Evolutionary conservation across 2,888 invertebrate species (phyloP), one percentile per base, ranked within the genome.

Genomic region (Heliconius charithonia): DNA sequence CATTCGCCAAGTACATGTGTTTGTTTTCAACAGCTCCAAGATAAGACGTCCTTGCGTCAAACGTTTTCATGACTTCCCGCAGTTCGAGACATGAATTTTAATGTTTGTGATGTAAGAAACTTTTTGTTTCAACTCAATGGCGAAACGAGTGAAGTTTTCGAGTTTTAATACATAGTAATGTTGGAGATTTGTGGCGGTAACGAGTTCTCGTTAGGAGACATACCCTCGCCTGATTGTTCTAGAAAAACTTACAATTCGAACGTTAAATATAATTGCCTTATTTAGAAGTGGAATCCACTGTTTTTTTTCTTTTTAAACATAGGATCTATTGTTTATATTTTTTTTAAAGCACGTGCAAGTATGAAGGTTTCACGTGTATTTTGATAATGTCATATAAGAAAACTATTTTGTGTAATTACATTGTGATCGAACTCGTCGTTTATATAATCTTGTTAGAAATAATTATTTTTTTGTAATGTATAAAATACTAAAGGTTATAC

Each of bases 131-230:
- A 88, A 86, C 90, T 81, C 92, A 94, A 93, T 92, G 93, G 92
- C 89, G 87, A 89, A 87, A 87, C 86, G 88, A 91, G 89, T 89
- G 87, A 92, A 94, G 92, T 94, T 93, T 92, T 89, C 88, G 91
- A 94, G 93, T 94, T 94, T 94, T 93, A 94, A 94, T 94, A 93
- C 91, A 92, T 90, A 89, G 90, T 94, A 94, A 94, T 94, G 93
- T 89, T 84, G 88, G 88, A 93, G 93, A 93, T 94, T 91, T 94
- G 92, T 91, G 93, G 90, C 89, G 88, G 91, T 94, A 94, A 95
- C 90, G 94, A 93, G 87, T 80, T 83, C 85, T 91, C 94, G 90
- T 95, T 94, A 94, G 86, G 89, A 92, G 91, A 90, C 92, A 91
- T 88, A 90, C 84, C 85, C 85, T 86, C 86, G 84, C 86, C 82